Base-by-base conservation (phyloP, 2,113 vertebrate species). In the Plestiodon gilberti region DNA sequence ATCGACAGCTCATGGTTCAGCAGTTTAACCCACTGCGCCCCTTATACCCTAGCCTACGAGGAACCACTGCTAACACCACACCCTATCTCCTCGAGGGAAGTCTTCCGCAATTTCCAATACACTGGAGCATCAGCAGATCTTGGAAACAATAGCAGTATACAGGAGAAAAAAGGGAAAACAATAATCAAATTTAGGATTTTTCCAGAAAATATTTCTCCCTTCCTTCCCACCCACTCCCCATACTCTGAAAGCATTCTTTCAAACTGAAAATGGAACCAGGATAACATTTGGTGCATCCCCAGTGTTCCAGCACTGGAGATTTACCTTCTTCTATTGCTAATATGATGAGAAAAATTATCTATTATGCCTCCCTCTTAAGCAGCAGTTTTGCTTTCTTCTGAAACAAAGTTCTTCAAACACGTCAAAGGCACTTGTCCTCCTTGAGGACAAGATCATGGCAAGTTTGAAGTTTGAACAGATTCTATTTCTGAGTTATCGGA, bases 401-500 rank as follows among this genome's bases (percentile, higher is more conserved):
- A 71, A n/a, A 33, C 71, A 76, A 84, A 84, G 38, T 76, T 76
- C 40, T 76, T 76, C 70, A 75, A 83, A 75, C 38, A 75, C 20
- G 17, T 75, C 38, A 75, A 75, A 75, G 59, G 28, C 38, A 22
- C 59, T 61, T 75, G 70, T 65, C 59, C 71, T 65, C 59, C 73
- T 84, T 84, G 71, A 84, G 59, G 71, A 48, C 38, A 84, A 76
- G 82, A 76, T 76, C 59, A 52, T 64, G 71, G 59, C 30, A 75
- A 76, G 82, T 76, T 64, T 48, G 71, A 76, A 76, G 35, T 48
- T 64, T 65, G 57, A 64, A 84, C 75, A 84, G 59, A 48, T 76
- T 33, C 82, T 76, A 84, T 84, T 84, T 84, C 71, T 76, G 82
- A 76, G 73, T 76, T 64, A 75, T 52, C 38, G 6, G 43, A 76